phyloP scores from a whole-genome alignment of 2,113 vertebrate species.

The Artemisiospiza belli region DNA sequence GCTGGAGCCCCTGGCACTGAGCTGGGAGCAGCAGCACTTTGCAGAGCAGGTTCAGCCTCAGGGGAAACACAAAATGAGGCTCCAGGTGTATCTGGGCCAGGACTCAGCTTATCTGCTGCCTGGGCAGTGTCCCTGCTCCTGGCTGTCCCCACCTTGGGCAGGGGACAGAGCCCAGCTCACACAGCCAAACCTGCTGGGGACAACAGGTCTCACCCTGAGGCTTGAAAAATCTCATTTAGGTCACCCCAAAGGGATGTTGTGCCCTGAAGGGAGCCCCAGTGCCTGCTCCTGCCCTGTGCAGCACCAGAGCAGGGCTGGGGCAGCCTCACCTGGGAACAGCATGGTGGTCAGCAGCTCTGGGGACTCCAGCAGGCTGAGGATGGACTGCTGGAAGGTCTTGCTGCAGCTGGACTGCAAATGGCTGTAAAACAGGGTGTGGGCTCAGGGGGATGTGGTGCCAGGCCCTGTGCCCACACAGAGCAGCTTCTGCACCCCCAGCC shows the following conservation, averaged over 20 bases:
- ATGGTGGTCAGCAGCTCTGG: conserved; percentile 91
- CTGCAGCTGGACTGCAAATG: conserved; percentile 88
- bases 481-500: neutral
- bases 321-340: conserved; percentile 87
- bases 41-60: neutral
- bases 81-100: neutral
- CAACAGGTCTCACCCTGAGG: accelerated
- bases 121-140: accelerated
- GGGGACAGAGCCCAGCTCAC: neutral
- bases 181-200: neutral
- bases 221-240: neutral
- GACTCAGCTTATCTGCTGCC: neutral
- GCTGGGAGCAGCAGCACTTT: neutral
- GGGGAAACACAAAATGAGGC: neutral
- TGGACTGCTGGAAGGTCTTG: conserved; percentile 88
- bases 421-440: conserved; percentile 49
- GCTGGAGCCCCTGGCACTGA: neutral
- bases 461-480: neutral
- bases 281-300: neutral
- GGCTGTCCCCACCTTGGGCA: neutral
- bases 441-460: neutral
- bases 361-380: conserved; percentile 86
- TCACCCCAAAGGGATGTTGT: neutral
- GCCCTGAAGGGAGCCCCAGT: neutral
- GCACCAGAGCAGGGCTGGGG: accelerated